Evolutionary conservation across 2,888 invertebrate species (phyloP), one percentile per base, ranked within the genome.

Genomic region (Melinaea marsaeus): DNA sequence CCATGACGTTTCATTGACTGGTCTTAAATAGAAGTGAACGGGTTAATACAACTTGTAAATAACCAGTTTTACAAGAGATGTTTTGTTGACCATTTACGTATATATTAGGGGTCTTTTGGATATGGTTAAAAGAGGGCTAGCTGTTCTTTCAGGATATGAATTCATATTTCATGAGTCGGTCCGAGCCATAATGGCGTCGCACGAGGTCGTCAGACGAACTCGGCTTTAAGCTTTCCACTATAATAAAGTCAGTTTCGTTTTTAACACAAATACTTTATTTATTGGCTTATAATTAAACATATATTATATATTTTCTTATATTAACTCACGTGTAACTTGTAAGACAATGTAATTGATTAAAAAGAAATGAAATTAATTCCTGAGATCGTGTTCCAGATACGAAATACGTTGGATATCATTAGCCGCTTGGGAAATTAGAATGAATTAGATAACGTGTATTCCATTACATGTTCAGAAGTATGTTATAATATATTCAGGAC

Each of bases 161-260:
- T 90, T 81, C 84, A 90, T 90, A 88, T 90, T 90, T 87, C 85
- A 90, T 88, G 86, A 88, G 85, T 74, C 77, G 81, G 81, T 77
- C 84, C 79, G 74, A 77, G 77, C 76, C 76, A 88, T 89, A 88
- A 90, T 88, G 80, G 83, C 81, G 86, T 73, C 83, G 85, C 81
- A 84, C 83, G 89, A 85, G 88, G 82, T 86, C 88, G 86, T 84
- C 85, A 85, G 81, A 83, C 85, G 80, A 77, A 76, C 76, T 75
- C 76, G 75, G 79, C 78, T 79, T 79, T 77, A 74, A 73, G 74
- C 76, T 78, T 74, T 56, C 65, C 62, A 65, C 61, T 64, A 65
- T 70, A 69, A 57, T 59, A 56, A 58, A 58, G 68, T 70, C 70
- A 66, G 64, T 60, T 64, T 57, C 66, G 61, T 65, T 66, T 68